Base-by-base conservation (phyloP, 1,140 invertebrate genomes). In the Brachionus paranguensis region DNA sequence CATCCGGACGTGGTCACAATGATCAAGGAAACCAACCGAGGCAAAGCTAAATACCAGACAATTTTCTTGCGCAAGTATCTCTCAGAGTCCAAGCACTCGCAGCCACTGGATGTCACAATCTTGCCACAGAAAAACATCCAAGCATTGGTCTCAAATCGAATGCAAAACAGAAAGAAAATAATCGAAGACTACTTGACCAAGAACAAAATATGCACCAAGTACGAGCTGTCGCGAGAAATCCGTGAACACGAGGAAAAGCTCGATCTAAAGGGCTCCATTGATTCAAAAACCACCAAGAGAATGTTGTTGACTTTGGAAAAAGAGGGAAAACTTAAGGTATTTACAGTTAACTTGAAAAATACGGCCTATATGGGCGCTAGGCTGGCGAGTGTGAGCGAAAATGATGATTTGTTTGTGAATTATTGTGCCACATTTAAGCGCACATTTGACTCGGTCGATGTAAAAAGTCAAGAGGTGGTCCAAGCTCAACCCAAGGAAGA, bases 31-130 rank as follows among this genome's bases (percentile, higher is more conserved):
- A 81, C 78, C 11, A 68, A 60, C 41, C 78, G 78, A 37, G 78
- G 78, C 27, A 81, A 81, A 37, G 78, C 78, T 17, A 81, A 81
- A 64, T 81, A 81, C 65, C 78, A 81, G 37, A 81, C 78, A 37
- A 68, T 81, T 37, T 43, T 60, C 10, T 24, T 81, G 41, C 20
- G 78, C 12, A 81, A 81, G 41, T 60, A 45, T 41, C 33, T 81
- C 8, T 64, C 68, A 7, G 37, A 81, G 17, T 14, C 78, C 3
- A 81, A 64, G 20, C 1, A 10, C n/a, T 6, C 29, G n/a, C 20
- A 43, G 14, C 6, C 20, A 5, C 24, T 24, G 3, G 78, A 81
- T 12, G 5, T 81, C 14, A 81, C 53, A 3, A 64, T 45, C 17
- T 17, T 81, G 7, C 33, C 53, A 12, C 33, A 68, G 12, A 68